These are phyloP conservation scores for Drosophila novamexicana DNA, from an alignment of 1,140 invertebrate species.

Conservation along the genomic window DNA sequence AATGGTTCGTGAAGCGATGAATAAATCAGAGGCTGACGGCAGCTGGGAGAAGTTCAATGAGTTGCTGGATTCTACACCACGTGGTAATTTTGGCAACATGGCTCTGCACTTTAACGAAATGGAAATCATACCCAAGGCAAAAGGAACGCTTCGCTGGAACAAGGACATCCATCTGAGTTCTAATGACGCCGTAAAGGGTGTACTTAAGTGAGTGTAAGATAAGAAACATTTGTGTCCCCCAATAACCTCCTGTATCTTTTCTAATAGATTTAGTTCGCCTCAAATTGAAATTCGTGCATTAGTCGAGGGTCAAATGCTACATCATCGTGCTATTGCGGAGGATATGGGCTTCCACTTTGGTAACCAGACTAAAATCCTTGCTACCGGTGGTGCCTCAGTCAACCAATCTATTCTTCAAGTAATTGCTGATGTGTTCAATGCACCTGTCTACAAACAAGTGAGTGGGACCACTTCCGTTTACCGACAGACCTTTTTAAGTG, in stretches of 20 bases:
- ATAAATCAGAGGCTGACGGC: conserved; percentile 89
- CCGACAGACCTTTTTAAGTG: neutral
- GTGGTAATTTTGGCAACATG: conserved; percentile 97
- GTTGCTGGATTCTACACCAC: conserved; percentile 92
- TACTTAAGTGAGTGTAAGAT: conserved; percentile 62
- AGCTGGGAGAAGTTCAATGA: conserved; percentile 95
- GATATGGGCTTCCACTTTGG: conserved; percentile 90
- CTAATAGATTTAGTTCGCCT: conserved; percentile 82
- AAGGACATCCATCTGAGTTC: conserved; percentile 43
- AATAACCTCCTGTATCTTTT: neutral
- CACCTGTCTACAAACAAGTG: conserved; percentile 94
- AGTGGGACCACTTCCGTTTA: conserved; percentile 29
- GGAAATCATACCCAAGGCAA: conserved; percentile 91
- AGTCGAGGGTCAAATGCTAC: conserved; percentile 96
- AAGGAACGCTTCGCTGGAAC: conserved; percentile 76
- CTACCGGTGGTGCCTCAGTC: conserved; percentile 95
- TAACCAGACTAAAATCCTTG: conserved; percentile 87
- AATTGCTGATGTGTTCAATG: conserved; percentile 95
- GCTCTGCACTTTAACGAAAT: conserved; percentile 93
- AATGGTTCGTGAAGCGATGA: conserved; percentile 92
- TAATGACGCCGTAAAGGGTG: conserved; percentile 63
- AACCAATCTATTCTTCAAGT: conserved; percentile 95
- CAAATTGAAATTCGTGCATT: conserved; percentile 95
- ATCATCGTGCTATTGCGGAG: conserved; percentile 92
- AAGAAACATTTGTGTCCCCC: neutral